Percentiles rank a stretch among this genome's conserved stretches.
phyloP scores from a whole-genome alignment of 2,797 vertebrate species.

The Euthynnus affinis region DNA sequence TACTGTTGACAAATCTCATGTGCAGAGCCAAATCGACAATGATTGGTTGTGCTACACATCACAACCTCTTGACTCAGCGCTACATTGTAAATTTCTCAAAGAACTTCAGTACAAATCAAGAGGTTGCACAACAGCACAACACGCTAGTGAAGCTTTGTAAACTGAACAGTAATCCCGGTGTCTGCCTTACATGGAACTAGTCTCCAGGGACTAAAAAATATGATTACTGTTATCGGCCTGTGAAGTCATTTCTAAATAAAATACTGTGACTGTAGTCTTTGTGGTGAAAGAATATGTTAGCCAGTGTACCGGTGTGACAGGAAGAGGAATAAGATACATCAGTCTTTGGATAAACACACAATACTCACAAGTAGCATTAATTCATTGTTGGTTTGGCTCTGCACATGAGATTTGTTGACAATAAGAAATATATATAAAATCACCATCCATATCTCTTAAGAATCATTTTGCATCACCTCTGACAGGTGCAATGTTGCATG shows the following conservation, averaged over 20 bases:
- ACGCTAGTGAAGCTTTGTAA: background rate
- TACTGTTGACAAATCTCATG: background rate
- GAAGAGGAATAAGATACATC: background rate
- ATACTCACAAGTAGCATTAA: too few relatives aligned
- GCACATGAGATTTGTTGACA: too few relatives aligned
- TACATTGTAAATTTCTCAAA: background rate
- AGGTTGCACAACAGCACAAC: background rate
- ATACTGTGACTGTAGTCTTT: too few relatives aligned
- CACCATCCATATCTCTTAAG: too few relatives aligned
- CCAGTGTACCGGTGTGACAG: too few relatives aligned
- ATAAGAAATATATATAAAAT: too few relatives aligned
- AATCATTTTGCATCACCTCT: background rate
- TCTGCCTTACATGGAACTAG: background rate
- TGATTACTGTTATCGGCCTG: too few relatives aligned
- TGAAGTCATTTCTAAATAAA: too few relatives aligned
- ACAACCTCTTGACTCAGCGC: background rate
- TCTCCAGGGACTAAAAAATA: too few relatives aligned
- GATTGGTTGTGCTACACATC: background rate
- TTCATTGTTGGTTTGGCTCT: too few relatives aligned
- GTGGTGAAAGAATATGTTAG: too few relatives aligned
- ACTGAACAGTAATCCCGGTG: background rate
- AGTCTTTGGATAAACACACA: background rate
- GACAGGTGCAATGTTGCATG: background rate
- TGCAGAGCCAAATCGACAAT: background rate
- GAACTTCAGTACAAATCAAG: background rate